These are phyloP conservation scores for Helicolenus hilgendorfi DNA, from an alignment of 2,797 vertebrate species.

Conservation along the genomic window DNA sequence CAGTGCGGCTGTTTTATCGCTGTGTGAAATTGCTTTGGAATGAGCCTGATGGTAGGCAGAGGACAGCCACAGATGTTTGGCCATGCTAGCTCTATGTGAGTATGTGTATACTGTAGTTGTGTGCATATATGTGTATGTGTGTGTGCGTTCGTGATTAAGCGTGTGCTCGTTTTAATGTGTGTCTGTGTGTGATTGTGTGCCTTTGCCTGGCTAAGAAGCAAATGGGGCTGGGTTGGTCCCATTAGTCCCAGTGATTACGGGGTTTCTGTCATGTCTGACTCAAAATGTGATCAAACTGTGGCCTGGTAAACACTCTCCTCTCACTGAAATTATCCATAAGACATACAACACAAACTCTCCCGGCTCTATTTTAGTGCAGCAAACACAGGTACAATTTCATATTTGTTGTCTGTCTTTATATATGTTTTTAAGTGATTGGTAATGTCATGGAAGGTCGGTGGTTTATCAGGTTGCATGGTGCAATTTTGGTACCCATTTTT, in stretches of 20 bases:
- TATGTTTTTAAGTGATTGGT: neutral
- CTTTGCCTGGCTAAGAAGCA: conserved; percentile 50
- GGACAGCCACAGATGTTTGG: conserved; percentile 89
- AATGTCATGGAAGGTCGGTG: neutral
- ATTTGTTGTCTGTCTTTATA: neutral
- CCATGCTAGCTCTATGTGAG: conserved; percentile 51
- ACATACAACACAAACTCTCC: neutral
- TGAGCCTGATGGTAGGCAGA: conserved; percentile 86
- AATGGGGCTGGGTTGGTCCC: conserved; percentile 55
- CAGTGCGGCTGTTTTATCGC: conserved; percentile 83
- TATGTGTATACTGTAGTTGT: conserved; percentile 43
- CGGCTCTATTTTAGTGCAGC: neutral
- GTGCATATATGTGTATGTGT: conserved; percentile 17
- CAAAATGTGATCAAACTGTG: conserved; percentile 51
- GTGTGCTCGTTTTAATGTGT: conserved; percentile 40
- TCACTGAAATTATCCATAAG: conserved; percentile 6
- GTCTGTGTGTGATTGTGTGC: conserved; percentile 32
- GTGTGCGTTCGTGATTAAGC: conserved; percentile 42
- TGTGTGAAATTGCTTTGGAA: conserved; percentile 89
- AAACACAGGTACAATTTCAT: neutral
- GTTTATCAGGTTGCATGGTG: neutral
- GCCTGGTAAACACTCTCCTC: conserved; percentile 29
- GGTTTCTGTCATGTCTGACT: conserved; percentile 57
- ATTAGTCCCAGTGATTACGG: conserved; percentile 69
- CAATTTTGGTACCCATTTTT: conserved; percentile 6